Percentiles rank a stretch among this genome's conserved stretches.
Conservation (phyloP, 2,113 vertebrate species). For the Nettapus auritus region DNA sequence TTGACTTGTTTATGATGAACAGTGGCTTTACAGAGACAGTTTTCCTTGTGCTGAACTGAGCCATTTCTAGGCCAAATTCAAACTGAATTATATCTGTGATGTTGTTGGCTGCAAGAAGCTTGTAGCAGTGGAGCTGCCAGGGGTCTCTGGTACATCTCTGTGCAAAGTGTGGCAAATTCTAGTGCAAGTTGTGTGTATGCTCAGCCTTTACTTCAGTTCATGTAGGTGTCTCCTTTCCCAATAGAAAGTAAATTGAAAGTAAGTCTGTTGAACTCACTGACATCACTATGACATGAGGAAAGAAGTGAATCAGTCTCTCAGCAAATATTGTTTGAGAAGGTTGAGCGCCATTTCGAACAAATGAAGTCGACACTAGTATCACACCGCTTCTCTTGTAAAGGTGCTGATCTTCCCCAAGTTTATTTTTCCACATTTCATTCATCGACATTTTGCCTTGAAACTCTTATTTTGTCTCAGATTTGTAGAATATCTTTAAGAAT, state of each 20-base stretch:
- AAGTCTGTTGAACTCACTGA: slow-evolving; percentile 14
- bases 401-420: slow-evolving; percentile 22
- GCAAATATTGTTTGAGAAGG: background rate
- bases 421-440: slow-evolving; percentile 43
- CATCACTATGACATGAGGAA: background rate
- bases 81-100: background rate
- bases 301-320: background rate
- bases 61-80: background rate
- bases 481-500: background rate
- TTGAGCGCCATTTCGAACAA: slow-evolving; percentile 44
- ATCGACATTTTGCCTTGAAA: slow-evolving; percentile 5
- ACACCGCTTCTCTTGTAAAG: slow-evolving; percentile 20
- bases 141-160: background rate
- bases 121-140: background rate
- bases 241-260: slow-evolving; percentile 32
- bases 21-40: background rate
- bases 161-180: background rate
- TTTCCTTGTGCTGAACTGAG: slow-evolving; percentile 6
- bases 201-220: background rate
- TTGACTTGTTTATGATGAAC: background rate
- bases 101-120: background rate
- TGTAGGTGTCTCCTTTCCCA: background rate
- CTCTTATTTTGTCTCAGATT: slow-evolving; percentile 12
- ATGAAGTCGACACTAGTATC: background rate
- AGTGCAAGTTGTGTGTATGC: background rate